Evolutionary conservation across 2,797 vertebrate species (phyloP).

Genomic region (Notolepis coatsorum): DNA sequence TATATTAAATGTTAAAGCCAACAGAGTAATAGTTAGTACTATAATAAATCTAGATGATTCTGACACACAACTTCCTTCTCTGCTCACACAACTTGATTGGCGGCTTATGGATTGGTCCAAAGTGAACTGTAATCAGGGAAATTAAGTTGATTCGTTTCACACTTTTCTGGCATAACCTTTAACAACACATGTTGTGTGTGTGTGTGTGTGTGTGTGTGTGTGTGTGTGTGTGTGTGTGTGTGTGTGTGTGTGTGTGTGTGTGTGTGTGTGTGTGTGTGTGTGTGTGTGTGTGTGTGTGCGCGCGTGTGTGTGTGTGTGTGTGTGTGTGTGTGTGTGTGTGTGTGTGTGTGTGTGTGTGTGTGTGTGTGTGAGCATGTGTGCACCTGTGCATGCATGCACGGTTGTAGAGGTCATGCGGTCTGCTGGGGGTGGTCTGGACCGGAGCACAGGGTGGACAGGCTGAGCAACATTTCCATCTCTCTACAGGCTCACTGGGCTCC

Average conservation of each 20-base stretch:
- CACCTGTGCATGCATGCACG: constrained; percentile 1
- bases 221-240: not conserved
- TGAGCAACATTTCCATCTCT: constrained; percentile 48
- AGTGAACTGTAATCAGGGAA: no score
- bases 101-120: no score
- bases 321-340: constrained; percentile 17
- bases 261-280: not conserved
- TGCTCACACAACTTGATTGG: no score
- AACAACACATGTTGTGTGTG: no score
- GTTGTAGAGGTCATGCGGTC: constrained; percentile 32
- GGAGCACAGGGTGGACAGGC: constrained; percentile 45
- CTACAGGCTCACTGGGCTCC: constrained; percentile 33
- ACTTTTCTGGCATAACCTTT: no score
- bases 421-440: constrained; percentile 41
- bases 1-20: no score
- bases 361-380: constrained; percentile 18
- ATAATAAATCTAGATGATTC: no score
- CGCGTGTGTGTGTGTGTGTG: not conserved
- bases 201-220: no score
- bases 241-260: not conserved
- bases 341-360: constrained; percentile 2
- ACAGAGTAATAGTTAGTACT: no score
- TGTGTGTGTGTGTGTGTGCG: not conserved
- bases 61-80: no score
- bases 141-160: no score